Conservation (phyloP, 1,140 invertebrate genomes). For the Bilobella aurantiaca region DNA sequence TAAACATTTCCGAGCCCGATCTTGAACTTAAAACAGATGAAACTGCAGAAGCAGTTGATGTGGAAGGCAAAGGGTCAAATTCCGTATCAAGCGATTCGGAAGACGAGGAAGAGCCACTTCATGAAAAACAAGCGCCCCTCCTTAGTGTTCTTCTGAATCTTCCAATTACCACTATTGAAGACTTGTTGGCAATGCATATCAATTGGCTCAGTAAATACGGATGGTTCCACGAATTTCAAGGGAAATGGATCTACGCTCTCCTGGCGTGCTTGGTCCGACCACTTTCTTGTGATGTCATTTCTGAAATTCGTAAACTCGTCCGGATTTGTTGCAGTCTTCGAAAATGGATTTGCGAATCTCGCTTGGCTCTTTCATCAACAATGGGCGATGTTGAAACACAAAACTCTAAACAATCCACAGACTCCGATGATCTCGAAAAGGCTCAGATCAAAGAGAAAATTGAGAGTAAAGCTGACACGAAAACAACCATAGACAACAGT, state of each 20-base stretch:
- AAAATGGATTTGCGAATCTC: neutral
- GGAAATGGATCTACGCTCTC: constrained; percentile 27
- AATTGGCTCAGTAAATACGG: constrained; percentile 25
- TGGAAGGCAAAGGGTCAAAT: neutral
- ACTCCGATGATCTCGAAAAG: neutral
- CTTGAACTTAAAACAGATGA: neutral
- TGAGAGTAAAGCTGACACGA: neutral
- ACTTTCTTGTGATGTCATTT: constrained; percentile 17
- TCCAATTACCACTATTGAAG: constrained; percentile 13
- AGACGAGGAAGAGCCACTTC: neutral
- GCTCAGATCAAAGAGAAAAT: neutral
- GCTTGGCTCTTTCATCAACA: too few species aligned
- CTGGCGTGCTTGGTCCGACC: constrained; percentile 19
- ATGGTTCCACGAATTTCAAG: constrained; percentile 15
- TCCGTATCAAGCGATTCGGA: neutral
- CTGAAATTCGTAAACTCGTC: constrained; percentile 19
- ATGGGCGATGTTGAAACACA: too few species aligned
- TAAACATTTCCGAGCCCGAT: neutral
- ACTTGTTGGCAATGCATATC: constrained; percentile 16
- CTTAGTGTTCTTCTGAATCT: constrained; percentile 15
- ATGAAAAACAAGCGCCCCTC: constrained; percentile 6
- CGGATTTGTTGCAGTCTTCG: neutral
- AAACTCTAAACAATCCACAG: too few species aligned
- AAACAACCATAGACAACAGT: too few species aligned
- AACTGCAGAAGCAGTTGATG: neutral